Conservation (phyloP, 2,888 invertebrate species). For the Lacanobia oleracea region DNA sequence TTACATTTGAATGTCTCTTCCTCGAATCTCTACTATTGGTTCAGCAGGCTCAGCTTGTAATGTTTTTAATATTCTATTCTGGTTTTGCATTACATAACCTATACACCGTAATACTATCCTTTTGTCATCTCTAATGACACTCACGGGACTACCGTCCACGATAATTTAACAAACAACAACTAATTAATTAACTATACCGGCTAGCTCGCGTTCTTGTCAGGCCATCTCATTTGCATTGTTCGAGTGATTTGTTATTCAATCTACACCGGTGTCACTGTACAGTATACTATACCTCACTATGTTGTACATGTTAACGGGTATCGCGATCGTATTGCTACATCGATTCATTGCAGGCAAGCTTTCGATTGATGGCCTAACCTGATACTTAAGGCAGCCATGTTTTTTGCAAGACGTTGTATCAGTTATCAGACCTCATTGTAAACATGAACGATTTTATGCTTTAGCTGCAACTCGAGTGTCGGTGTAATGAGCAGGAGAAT, state of each 20-base stretch:
- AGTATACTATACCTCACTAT: conserved; percentile 64
- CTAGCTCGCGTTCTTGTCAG: conserved; percentile 45
- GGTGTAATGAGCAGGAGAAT: not conserved
- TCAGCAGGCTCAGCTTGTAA: not conserved
- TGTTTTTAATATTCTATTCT: not conserved
- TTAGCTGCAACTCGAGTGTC: not conserved
- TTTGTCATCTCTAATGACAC: conserved; percentile 1
- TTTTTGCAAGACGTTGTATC: conserved; percentile 16
- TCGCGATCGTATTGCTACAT: conserved; percentile 64
- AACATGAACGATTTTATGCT: conserved; percentile 12
- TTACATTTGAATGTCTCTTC: not conserved
- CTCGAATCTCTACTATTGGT: not conserved
- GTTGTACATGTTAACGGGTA: conserved; percentile 65
- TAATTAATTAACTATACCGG: conserved; percentile 50
- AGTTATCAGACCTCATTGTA: not conserved
- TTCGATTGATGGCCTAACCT: conserved; percentile 68
- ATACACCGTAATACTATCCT: not conserved
- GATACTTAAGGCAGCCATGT: conserved; percentile 53
- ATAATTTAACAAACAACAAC: conserved; percentile 25
- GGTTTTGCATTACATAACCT: not conserved
- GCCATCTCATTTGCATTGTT: conserved; percentile 64
- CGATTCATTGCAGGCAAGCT: conserved; percentile 67
- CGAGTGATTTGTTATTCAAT: conserved; percentile 72
- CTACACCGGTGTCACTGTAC: conserved; percentile 64
- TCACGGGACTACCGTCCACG: conserved; percentile 6